Evolutionary conservation across 2,113 vertebrate genomes (phyloP), one percentile per base, ranked within the genome.

Genomic region (Vidua macroura): DNA sequence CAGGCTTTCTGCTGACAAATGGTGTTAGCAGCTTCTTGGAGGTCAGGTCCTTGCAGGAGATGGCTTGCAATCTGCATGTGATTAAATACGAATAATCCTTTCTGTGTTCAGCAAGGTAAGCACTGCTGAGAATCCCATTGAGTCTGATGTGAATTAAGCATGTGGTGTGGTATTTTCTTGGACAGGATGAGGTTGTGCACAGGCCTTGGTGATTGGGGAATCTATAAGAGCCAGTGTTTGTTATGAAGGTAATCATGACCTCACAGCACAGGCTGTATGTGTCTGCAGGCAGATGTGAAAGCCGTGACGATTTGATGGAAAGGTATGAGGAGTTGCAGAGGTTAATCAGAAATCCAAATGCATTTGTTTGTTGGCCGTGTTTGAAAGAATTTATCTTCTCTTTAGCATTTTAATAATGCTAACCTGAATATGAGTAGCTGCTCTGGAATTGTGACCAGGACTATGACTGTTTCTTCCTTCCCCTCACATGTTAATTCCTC

Each of bases 81-180:
- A 91, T 96, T 97, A 91, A 93, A 86, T 89, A 72, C 68, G 74
- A 93, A 86, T 93, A 96, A 97, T 95, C 89, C 89, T 68, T 72
- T 79, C 77, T 49, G 59, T 84, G 56, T 44, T 88, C 56, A 89
- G 91, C 83, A 52, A 75, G 83, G 87, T 80, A 91, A 92, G 91
- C 74, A 9, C 55, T 79, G 64, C 18, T 88, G 68, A 56, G 88
- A 80, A 93, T 92, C 78, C 53, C 31, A 9, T 3, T 53, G 62
- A 73, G 49, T 58, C 49, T 73, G 52, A 74, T 67, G 44, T 1
- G 7, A 83, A 87, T 82, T 74, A 86, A 94, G 52, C 56, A 31
- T 56, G 39, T 81, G 51, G 33, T 3, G 1, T 25, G 28, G 64
- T 83, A 10, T 59, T 81, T 88, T 77, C 75, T 70, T 77, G 76